Evolutionary conservation across 2,113 vertebrate genomes (phyloP).

Genomic region (Antennarius striatus): DNA sequence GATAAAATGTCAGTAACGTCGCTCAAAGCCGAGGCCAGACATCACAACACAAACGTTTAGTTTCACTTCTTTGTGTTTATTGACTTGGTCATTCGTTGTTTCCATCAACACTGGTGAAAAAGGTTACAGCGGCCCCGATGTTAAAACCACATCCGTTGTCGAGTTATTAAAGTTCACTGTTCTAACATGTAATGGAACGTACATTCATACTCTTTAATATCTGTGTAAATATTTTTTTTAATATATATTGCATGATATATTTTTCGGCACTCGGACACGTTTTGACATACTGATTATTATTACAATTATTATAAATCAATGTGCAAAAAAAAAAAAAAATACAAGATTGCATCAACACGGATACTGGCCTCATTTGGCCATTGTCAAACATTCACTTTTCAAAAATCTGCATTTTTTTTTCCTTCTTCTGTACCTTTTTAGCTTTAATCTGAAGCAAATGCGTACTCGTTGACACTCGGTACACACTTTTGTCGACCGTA

Average conservation of each 20-base stretch:
- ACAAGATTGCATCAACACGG: slow-evolving; percentile 29
- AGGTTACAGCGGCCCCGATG: slow-evolving; percentile 51
- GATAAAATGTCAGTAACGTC: no score
- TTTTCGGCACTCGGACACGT: slow-evolving; percentile 79
- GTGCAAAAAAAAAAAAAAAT: slow-evolving; percentile 66
- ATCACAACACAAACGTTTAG: not conserved
- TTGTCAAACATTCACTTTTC: slow-evolving; percentile 55
- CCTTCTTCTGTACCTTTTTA: slow-evolving; percentile 17
- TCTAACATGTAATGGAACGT: slow-evolving; percentile 47
- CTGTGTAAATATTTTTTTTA: slow-evolving; percentile 40
- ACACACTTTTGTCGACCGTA: slow-evolving; percentile 49
- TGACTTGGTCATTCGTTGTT: slow-evolving; percentile 55
- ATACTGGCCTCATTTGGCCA: slow-evolving; percentile 58
- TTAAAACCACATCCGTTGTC: slow-evolving; percentile 65
- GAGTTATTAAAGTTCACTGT: slow-evolving; percentile 24
- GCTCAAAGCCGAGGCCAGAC: no score
- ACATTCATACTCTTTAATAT: slow-evolving; percentile 53
- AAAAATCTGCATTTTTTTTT: slow-evolving; percentile 8
- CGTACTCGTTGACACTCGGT: slow-evolving; percentile 9
- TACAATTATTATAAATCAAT: slow-evolving; percentile 37
- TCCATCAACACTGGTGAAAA: slow-evolving; percentile 37
- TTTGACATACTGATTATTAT: slow-evolving; percentile 51
- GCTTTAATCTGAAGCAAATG: slow-evolving; percentile 36
- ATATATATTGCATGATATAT: slow-evolving; percentile 70
- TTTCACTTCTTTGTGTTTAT: slow-evolving; percentile 57